Percentiles rank a stretch among this genome's conserved stretches.
Evolutionary conservation across 2,888 invertebrate species (phyloP).

Genomic region (Pyralis farinalis): DNA sequence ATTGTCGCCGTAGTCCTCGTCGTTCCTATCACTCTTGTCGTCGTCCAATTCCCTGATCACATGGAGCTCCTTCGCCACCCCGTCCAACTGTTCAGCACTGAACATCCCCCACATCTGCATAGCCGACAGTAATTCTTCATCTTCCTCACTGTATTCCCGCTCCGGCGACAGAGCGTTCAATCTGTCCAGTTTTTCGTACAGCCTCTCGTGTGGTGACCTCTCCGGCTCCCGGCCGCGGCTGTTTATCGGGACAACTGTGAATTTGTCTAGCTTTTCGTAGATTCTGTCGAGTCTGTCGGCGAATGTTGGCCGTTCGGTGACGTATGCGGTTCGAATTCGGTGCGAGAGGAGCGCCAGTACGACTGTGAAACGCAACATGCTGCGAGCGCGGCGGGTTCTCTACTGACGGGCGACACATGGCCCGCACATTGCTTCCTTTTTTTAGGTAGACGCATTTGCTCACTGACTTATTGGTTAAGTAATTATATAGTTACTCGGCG

Average conservation of each 20-base stretch:
- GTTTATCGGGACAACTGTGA: conserved; percentile 34
- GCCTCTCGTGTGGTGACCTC: conserved; percentile 31
- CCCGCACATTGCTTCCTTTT: conserved; percentile 24
- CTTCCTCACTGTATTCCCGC: conserved; percentile 48
- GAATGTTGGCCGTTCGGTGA: conserved; percentile 53
- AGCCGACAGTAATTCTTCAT: conserved; percentile 54
- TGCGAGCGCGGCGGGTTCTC: conserved; percentile 42
- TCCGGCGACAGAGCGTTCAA: conserved; percentile 50
- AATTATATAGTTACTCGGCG: too few relatives aligned
- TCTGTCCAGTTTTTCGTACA: conserved; percentile 54
- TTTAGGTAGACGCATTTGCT: conserved; percentile 8
- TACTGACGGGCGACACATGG: conserved; percentile 37
- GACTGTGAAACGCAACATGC: conserved; percentile 51
- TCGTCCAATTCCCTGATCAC: conserved; percentile 39
- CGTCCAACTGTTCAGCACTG: conserved; percentile 51
- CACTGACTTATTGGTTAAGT: neutral
- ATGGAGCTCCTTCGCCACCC: conserved; percentile 55
- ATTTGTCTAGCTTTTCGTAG: conserved; percentile 56
- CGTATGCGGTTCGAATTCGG: conserved; percentile 47
- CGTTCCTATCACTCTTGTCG: conserved; percentile 36
- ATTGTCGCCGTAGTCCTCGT: conserved; percentile 46
- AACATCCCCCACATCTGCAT: conserved; percentile 57
- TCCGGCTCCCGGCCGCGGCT: conserved; percentile 19
- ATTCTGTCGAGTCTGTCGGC: conserved; percentile 50
- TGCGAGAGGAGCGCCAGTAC: conserved; percentile 45